Evolutionary conservation across 1,140 invertebrate species (phyloP).

Genomic region (Bilobella aurantiaca): DNA sequence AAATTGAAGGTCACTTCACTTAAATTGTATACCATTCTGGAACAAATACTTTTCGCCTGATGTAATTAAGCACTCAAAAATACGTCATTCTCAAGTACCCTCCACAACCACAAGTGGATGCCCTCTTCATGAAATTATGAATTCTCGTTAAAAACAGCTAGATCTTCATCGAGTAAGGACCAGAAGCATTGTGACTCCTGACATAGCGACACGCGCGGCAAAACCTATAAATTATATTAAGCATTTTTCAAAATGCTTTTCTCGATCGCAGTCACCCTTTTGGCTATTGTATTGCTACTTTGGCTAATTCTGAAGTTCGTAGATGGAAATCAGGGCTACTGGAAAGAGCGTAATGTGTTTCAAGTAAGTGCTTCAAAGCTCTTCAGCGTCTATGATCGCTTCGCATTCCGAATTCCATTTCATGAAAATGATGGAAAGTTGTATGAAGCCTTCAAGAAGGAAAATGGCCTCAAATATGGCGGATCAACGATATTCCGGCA

Average conservation of each 20-base stretch:
- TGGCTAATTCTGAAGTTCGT: neutral
- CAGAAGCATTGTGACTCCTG: too few species aligned
- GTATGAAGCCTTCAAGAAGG: neutral
- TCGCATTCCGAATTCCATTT: neutral
- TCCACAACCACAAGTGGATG: too few species aligned
- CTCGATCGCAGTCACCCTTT: neutral
- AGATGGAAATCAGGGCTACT: slow-evolving; percentile 8
- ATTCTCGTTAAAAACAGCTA: too few species aligned
- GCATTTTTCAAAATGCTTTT: neutral
- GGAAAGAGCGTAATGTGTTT: neutral
- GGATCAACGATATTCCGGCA: slow-evolving; percentile 43
- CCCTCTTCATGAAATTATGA: too few species aligned
- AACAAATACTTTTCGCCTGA: too few species aligned
- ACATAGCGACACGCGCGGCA: too few species aligned
- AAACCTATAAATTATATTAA: too few species aligned
- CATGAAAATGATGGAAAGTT: neutral
- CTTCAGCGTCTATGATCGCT: neutral
- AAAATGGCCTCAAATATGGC: slow-evolving; percentile 36
- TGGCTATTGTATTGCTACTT: neutral
- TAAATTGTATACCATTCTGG: too few species aligned
- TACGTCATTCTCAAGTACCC: too few species aligned
- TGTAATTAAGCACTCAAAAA: too few species aligned
- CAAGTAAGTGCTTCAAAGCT: neutral
- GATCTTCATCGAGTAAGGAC: too few species aligned
- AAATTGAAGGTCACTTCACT: too few species aligned